Percentiles rank a stretch among this genome's conserved stretches.
phyloP scores from a whole-genome alignment of 2,113 vertebrate genomes.

The Brachirus orientalis region DNA sequence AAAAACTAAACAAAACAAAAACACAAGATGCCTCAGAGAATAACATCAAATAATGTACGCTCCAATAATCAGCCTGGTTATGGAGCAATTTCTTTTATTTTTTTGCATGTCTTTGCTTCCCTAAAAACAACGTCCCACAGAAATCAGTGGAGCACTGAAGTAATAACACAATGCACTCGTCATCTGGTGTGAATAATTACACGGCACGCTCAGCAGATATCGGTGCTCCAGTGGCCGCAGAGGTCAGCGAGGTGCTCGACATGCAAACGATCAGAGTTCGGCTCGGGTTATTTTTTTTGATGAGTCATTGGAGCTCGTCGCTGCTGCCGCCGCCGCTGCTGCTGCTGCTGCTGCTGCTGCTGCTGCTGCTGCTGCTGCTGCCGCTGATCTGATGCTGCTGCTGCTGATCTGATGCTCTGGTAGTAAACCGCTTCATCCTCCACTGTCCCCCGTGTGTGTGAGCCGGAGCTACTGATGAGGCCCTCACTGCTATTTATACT shows the following conservation, averaged over 20 bases:
- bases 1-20: no score
- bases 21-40: constrained; percentile 65
- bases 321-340: neutral
- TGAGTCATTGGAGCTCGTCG: constrained; percentile 60
- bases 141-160: constrained; percentile 45
- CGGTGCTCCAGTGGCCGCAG: constrained; percentile 22
- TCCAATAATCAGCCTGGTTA: constrained; percentile 72
- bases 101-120: constrained; percentile 39
- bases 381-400: constrained; percentile 7
- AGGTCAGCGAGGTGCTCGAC: constrained; percentile 39
- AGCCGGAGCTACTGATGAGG: constrained; percentile 64
- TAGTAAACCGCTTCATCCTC: constrained; percentile 49
- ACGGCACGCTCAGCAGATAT: constrained; percentile 30
- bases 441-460: constrained; percentile 23
- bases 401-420: neutral
- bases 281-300: constrained; percentile 38
- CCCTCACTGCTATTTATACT: constrained; percentile 74
- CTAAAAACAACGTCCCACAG: constrained; percentile 35
- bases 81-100: constrained; percentile 61
- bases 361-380: constrained; percentile 62
- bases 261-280: constrained; percentile 50
- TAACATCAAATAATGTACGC: constrained; percentile 73
- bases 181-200: constrained; percentile 48
- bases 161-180: constrained; percentile 40
- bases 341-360: neutral